Percentiles rank a stretch among this genome's conserved stretches.
Conservation (phyloP, 1,140 invertebrate species). For the Bursaphelenchus mucronatus region DNA sequence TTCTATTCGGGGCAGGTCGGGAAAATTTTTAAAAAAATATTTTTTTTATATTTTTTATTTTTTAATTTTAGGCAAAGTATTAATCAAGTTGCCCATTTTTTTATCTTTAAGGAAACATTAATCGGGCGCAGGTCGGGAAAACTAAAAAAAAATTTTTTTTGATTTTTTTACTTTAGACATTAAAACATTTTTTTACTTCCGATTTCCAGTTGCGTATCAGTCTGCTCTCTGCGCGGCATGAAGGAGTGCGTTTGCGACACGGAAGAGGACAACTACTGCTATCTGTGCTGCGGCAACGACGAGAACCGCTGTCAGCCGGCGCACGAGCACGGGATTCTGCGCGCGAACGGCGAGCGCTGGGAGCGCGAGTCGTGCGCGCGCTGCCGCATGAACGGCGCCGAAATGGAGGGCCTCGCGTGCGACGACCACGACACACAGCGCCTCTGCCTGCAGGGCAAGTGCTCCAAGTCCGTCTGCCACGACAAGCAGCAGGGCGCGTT, state of each 20-base stretch:
- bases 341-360: conserved; percentile 58
- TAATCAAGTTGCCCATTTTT: no score
- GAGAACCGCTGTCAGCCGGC: conserved; percentile 51
- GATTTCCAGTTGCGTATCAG: conserved; percentile 56
- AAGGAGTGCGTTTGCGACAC: conserved; percentile 55
- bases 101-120: background rate
- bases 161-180: conserved; percentile 17
- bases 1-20: no score
- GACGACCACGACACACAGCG: conserved; percentile 57
- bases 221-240: conserved; percentile 56
- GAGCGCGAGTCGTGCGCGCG: conserved; percentile 54
- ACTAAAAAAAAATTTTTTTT: no score
- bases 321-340: conserved; percentile 55
- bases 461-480: conserved; percentile 60
- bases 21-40: background rate
- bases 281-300: conserved; percentile 57
- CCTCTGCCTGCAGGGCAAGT: conserved; percentile 59
- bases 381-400: conserved; percentile 56
- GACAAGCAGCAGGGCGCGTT: conserved; percentile 54
- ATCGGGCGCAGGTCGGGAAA: no score
- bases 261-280: conserved; percentile 60
- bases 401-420: conserved; percentile 57
- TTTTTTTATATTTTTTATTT: background rate
- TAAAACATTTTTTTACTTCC: no score
- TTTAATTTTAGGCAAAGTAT: no score